Percentiles rank a stretch among this genome's conserved stretches.
Evolutionary conservation across 1,140 invertebrate species (phyloP).

Genomic region (Helicoverpa zea): DNA sequence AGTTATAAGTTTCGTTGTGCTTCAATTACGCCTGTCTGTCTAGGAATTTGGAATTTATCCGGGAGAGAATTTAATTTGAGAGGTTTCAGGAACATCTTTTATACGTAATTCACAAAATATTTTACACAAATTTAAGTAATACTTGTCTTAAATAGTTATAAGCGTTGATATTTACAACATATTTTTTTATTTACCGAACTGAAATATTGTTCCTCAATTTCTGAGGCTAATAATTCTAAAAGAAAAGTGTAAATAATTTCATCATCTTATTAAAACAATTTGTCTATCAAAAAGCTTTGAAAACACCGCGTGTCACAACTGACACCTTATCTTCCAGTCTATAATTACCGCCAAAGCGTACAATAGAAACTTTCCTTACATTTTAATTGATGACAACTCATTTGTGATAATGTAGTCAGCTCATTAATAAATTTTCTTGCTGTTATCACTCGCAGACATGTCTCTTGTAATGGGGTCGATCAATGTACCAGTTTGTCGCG

Average conservation of each 20-base stretch:
- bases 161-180: no score
- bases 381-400: constrained; percentile 12
- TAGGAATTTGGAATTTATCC: not conserved
- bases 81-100: not conserved
- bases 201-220: no score
- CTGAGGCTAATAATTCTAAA: no score
- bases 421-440: constrained; percentile 11
- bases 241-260: no score
- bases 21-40: not conserved
- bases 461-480: constrained; percentile 13
- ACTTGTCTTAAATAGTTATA: no score
- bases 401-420: not conserved
- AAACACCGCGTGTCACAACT: not conserved
- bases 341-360: not conserved
- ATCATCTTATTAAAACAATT: not conserved
- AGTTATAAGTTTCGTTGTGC: constrained; percentile 13
- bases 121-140: not conserved
- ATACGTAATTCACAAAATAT: not conserved
- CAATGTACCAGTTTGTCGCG: not conserved
- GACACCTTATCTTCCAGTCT: not conserved
- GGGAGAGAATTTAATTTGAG: not conserved
- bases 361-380: constrained; percentile 21
- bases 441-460: constrained; percentile 17
- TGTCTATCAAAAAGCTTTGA: no score
- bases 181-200: no score